phyloP scores from a whole-genome alignment of 2,797 vertebrate species.

The Sebastes miniatus region DNA sequence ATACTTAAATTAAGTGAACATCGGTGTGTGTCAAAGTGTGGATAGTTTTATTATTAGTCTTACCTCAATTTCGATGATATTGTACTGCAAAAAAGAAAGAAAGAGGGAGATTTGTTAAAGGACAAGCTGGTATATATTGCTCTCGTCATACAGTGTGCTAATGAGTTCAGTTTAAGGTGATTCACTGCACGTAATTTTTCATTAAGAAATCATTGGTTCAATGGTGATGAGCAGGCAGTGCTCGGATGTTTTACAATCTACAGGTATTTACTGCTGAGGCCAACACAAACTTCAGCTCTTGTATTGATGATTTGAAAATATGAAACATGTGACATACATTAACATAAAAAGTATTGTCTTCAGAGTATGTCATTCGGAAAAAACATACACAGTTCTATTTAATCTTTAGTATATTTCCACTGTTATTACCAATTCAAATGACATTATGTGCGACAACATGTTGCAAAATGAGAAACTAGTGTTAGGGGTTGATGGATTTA shows the following conservation, averaged over 20 bases:
- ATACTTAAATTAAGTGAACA: no score
- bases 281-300: background rate
- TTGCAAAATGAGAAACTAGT: background rate
- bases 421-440: background rate
- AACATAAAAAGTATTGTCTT: background rate
- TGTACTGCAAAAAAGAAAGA: constrained; percentile 56
- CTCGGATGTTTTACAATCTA: background rate
- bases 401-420: background rate
- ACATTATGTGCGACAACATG: background rate
- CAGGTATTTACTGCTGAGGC: background rate
- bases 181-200: background rate
- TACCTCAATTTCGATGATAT: constrained; percentile 63
- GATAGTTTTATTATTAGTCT: background rate
- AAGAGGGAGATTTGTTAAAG: background rate
- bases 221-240: no score
- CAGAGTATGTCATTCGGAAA: background rate
- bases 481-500: background rate
- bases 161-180: background rate
- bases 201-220: background rate
- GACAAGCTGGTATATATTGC: background rate
- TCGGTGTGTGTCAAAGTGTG: background rate
- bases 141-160: background rate
- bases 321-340: background rate
- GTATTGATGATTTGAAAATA: background rate
- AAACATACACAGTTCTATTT: background rate